These are phyloP conservation scores for Drosophila baimaii DNA, from an alignment of 1,140 invertebrate genomes.

Conservation along the genomic window DNA sequence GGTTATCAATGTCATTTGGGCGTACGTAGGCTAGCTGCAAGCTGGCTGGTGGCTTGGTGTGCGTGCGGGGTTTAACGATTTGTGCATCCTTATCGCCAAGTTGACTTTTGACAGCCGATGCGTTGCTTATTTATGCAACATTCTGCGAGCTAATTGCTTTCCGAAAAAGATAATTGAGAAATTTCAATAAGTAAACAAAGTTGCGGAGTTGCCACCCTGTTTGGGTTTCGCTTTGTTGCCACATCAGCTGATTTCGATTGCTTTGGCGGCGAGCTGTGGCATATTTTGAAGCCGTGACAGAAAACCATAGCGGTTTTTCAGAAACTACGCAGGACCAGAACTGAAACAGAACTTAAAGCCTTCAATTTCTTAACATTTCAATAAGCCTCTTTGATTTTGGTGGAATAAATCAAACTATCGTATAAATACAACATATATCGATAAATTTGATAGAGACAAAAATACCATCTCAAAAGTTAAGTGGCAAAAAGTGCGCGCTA, in stretches of 20 bases:
- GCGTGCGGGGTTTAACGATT: constrained; percentile 1
- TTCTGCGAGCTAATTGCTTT: not conserved
- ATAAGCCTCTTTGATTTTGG: no score
- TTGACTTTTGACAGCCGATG: not conserved
- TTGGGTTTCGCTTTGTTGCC: not conserved
- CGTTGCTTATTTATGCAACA: constrained; percentile 10
- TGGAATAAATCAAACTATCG: no score
- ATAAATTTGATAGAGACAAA: no score
- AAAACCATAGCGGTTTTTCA: no score
- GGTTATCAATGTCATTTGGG: constrained; percentile 18
- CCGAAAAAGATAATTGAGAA: not conserved
- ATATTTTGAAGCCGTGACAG: no score
- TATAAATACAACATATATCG: no score
- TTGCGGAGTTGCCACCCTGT: not conserved
- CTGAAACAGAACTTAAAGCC: no score
- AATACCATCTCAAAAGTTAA: no score
- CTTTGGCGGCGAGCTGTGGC: no score
- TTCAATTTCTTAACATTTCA: no score
- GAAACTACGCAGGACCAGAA: no score
- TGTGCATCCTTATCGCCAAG: constrained; percentile 17
- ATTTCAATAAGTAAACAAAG: constrained; percentile 39
- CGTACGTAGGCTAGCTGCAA: constrained; percentile 10
- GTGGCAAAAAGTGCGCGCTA: no score
- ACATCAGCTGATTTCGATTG: not conserved
- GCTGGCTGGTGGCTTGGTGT: not conserved